Conservation (phyloP, 2,888 invertebrate species). For the Drosophila paracracens region DNA sequence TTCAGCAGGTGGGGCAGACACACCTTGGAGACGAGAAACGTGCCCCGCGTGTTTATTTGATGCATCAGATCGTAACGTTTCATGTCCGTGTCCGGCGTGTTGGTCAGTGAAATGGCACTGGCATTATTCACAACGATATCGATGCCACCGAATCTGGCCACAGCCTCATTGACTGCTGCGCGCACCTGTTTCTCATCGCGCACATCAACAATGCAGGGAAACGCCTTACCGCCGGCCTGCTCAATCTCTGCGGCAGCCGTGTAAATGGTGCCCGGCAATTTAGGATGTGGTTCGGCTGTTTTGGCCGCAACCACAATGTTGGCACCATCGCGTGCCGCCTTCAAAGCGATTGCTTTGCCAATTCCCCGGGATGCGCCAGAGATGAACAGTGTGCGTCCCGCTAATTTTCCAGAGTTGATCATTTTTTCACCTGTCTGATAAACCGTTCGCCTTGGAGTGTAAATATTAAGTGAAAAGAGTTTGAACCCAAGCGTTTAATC, state of each 20-base stretch:
- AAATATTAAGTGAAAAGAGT: slow-evolving; percentile 33
- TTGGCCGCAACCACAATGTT: slow-evolving; percentile 95
- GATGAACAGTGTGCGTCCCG: slow-evolving; percentile 96
- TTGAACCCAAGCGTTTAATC: slow-evolving; percentile 18
- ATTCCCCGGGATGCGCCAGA: slow-evolving; percentile 99
- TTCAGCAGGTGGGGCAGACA: slow-evolving; percentile 95
- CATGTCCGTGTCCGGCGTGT: slow-evolving; percentile 94
- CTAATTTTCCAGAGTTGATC: slow-evolving; percentile 86
- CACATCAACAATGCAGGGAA: slow-evolving; percentile 93
- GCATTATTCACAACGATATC: slow-evolving; percentile 98
- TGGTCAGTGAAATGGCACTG: slow-evolving; percentile 95
- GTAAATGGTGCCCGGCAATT: slow-evolving; percentile 91
- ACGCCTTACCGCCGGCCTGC: slow-evolving; percentile 90
- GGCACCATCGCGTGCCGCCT: slow-evolving; percentile 94
- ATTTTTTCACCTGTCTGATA: slow-evolving; percentile 49
- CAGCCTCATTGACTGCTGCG: slow-evolving; percentile 89
- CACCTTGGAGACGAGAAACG: slow-evolving; percentile 96
- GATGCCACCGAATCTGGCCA: slow-evolving; percentile 95
- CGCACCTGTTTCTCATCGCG: slow-evolving; percentile 90
- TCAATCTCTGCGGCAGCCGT: slow-evolving; percentile 94
- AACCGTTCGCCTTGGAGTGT: slow-evolving; percentile 23
- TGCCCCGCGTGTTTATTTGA: slow-evolving; percentile 96
- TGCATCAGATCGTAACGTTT: slow-evolving; percentile 99
- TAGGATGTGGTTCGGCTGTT: slow-evolving; percentile 91
- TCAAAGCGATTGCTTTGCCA: slow-evolving; percentile 96